Conservation (phyloP, 2,113 vertebrate species). For the Scopus umbretta region DNA sequence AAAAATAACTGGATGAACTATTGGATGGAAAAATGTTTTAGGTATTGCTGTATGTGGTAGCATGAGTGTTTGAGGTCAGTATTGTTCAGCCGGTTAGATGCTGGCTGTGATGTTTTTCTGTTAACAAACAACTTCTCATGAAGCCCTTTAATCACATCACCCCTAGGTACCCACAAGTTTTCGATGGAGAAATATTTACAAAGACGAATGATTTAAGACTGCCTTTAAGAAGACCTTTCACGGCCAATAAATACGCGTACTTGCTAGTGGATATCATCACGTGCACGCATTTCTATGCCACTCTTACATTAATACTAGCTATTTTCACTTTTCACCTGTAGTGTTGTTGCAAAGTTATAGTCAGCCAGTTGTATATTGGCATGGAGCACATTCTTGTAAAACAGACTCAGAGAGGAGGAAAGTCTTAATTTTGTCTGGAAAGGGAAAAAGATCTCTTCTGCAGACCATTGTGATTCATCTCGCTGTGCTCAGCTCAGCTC, state of each 20-base stretch:
- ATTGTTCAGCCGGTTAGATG: background rate
- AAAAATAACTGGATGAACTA: background rate
- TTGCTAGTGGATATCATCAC: background rate
- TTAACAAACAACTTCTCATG: background rate
- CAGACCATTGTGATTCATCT: background rate
- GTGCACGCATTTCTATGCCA: fast-evolving
- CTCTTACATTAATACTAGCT: background rate
- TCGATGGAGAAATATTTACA: background rate
- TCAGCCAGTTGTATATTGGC: background rate
- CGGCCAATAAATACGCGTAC: background rate
- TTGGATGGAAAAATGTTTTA: background rate
- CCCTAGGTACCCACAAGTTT: background rate
- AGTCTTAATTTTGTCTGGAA: background rate
- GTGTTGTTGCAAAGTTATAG: background rate
- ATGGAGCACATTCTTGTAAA: background rate
- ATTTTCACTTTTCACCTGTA: background rate
- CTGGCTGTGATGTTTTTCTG: background rate
- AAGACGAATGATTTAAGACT: background rate
- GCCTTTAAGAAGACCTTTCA: background rate
- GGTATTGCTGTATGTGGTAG: background rate
- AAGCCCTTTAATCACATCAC: background rate
- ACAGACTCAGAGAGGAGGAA: background rate
- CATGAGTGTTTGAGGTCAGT: background rate
- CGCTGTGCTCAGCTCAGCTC: background rate
- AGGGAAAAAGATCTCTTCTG: background rate